These are phyloP conservation scores for Xestia ashworthii DNA, from an alignment of 2,888 invertebrate genomes.

Conservation along the genomic window DNA sequence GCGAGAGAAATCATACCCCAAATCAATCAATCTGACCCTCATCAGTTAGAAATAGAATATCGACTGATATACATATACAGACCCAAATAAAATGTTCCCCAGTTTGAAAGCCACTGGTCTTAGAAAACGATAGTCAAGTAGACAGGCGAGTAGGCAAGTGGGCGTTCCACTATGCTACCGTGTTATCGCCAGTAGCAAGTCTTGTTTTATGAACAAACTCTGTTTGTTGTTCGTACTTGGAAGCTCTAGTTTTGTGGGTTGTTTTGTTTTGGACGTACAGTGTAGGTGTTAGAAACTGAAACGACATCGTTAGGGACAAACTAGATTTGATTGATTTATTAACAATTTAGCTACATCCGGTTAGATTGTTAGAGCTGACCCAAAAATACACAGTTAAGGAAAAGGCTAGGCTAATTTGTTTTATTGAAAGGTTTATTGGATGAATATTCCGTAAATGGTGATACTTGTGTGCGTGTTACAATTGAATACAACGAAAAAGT, in stretches of 20 bases:
- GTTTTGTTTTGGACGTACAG: background rate
- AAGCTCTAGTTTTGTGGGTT: constrained; percentile 11
- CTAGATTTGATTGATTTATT: background rate
- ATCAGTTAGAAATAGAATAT: background rate
- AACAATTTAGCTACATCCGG: too few species aligned
- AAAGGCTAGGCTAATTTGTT: too few species aligned
- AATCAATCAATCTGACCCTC: constrained; percentile 2
- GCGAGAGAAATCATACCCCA: background rate
- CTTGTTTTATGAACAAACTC: background rate
- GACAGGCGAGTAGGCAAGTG: constrained; percentile 49
- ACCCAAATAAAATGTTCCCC: background rate
- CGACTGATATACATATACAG: background rate
- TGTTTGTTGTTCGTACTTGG: constrained; percentile 8
- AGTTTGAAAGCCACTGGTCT: constrained; percentile 40
- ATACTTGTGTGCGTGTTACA: too few species aligned
- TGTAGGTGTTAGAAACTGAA: background rate
- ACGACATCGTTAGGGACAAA: background rate
- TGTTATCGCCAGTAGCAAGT: constrained; percentile 63
- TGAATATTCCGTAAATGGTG: too few species aligned
- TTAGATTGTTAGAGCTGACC: too few species aligned
- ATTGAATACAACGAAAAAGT: too few species aligned
- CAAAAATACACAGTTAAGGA: too few species aligned
- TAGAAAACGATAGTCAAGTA: constrained; percentile 43
- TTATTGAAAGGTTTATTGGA: too few species aligned
- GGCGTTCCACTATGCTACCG: constrained; percentile 63